Percentiles rank a stretch among this genome's conserved stretches.
Evolutionary conservation across 2,797 vertebrate species (phyloP).

Genomic region (Poeciliopsis turneri): DNA sequence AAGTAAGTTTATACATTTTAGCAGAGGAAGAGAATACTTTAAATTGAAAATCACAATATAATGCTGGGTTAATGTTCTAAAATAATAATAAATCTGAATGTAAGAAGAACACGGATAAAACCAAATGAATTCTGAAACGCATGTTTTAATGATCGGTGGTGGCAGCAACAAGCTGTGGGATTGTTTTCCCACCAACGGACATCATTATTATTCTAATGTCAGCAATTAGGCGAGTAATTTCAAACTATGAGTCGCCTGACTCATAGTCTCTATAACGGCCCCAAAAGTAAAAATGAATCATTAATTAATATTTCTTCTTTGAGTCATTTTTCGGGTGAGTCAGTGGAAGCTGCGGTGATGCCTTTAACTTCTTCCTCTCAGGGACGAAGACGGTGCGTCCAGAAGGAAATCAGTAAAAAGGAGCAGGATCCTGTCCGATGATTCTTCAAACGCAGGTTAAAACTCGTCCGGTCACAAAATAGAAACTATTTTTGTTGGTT

Average conservation of each 20-base stretch:
- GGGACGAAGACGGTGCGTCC: not conserved
- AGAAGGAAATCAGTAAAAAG: not conserved
- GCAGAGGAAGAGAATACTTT: no score
- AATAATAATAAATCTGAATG: no score
- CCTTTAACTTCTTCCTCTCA: constrained; percentile 20
- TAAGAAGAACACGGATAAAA: not conserved
- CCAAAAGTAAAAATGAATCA: not conserved
- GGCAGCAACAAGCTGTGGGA: not conserved
- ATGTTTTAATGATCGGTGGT: not conserved
- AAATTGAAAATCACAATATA: no score
- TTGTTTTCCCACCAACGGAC: not conserved
- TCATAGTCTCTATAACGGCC: not conserved
- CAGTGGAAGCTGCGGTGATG: not conserved
- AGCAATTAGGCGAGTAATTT: not conserved
- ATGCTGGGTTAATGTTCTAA: no score
- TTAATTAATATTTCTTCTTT: not conserved
- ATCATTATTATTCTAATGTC: not conserved
- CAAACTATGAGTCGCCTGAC: not conserved
- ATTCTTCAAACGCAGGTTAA: constrained; percentile 56
- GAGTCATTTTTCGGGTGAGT: not conserved
- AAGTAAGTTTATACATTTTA: no score
- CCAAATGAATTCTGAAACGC: not conserved
- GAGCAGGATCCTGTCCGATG: not conserved
- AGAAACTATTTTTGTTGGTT: not conserved
- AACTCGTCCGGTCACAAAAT: not conserved